Base-by-base conservation (phyloP, 2,797 vertebrate genomes). In the Leptatherina wallacei region DNA sequence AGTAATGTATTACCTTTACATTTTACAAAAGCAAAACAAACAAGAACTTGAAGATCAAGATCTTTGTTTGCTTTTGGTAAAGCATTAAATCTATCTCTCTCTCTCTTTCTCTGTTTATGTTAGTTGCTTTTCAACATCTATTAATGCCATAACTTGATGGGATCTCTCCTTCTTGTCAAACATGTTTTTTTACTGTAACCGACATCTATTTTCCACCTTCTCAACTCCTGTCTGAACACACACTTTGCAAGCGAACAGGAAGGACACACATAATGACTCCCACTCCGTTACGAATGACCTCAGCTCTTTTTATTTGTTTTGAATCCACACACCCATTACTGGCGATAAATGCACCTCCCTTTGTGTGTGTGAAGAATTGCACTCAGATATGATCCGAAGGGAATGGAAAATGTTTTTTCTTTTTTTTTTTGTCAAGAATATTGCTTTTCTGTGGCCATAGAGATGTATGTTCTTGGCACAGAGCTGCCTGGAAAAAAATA, bases 351-450 rank as follows among this genome's bases (percentile, higher is more conserved):
- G 56, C 74, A 32, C 65, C 82, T 76, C 61, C 54, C 40, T 2
- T 52, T 38, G 29, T 18, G 22, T 24, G 69, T 56, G 69, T 91
- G 90, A 93, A 65, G 85, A 90, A 93, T 92, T 88, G 78, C 86
- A 76, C 75, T 73, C 74, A 65, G 81, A 92, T 91, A 86, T 74
- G 71, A 91, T 86, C 73, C n/a, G 88, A 93, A 85, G 75, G 84
- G 78, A 81, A 73, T 44, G 47, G 56, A 65, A 67, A 74, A 67
- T 71, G 67, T 47, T 68, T 6, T 0, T 8, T 73, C 78, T 51
- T n/a, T 75, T 80, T 89, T 85, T 84, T 77, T 84, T 87, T 85
- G 12, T 33, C 2, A 8, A 79, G 65, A 82, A 87, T 87, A 90
- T 92, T 85, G 80, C 77, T 89, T 91, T 81, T 85, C 61, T 69